phyloP scores from a whole-genome alignment of 2,797 vertebrate genomes.

The Darevskia nairensis region DNA sequence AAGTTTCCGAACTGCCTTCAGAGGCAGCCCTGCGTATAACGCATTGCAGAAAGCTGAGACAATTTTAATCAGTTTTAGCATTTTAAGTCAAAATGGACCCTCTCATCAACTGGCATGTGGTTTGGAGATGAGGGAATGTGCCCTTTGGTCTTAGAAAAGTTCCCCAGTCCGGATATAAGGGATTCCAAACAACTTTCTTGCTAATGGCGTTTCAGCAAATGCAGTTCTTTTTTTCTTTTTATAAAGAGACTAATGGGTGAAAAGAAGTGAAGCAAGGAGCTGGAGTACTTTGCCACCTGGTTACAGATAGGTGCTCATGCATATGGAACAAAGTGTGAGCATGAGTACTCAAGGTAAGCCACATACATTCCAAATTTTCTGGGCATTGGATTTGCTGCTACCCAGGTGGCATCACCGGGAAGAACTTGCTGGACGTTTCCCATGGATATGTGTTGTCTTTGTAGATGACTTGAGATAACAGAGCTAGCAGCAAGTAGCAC shows the following conservation, averaged over 20 bases:
- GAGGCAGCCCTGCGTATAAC: too few species aligned
- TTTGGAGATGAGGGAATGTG: too few species aligned
- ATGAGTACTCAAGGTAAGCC: background rate
- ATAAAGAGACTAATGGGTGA: too few species aligned
- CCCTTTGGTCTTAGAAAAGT: too few species aligned
- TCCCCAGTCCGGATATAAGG: too few species aligned
- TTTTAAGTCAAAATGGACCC: too few species aligned
- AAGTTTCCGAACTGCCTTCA: too few species aligned
- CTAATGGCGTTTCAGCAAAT: constrained; percentile 53
- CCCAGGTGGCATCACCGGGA: background rate
- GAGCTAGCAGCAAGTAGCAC: too few species aligned
- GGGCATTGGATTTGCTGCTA: background rate
- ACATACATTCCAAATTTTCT: background rate
- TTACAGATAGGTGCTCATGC: background rate
- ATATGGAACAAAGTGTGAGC: background rate
- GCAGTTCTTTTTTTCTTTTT: background rate
- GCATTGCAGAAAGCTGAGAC: too few species aligned
- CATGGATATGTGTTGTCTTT: background rate
- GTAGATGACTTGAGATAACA: background rate
- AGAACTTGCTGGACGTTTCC: background rate
- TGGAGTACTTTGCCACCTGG: background rate
- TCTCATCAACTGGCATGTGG: too few species aligned
- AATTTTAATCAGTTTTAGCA: too few species aligned
- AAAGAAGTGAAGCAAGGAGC: background rate
- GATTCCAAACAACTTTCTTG: background rate